A percentile compares a stretch with the other conserved stretches of the same genome.
Conservation (phyloP, 2,888 invertebrate species). For the Lysandra coridon region DNA sequence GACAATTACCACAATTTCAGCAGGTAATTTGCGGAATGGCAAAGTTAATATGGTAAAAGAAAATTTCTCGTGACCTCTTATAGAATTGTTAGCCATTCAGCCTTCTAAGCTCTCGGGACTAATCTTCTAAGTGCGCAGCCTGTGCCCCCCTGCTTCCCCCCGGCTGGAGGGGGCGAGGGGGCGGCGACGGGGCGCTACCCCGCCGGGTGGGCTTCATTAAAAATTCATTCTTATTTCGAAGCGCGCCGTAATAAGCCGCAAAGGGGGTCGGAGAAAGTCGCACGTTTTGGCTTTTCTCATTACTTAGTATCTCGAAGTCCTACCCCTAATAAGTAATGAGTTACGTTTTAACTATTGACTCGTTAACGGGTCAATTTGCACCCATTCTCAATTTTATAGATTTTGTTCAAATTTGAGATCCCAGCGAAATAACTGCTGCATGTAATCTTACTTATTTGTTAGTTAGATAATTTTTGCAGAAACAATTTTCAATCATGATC, state of each 20-base stretch:
- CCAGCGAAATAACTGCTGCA: background rate
- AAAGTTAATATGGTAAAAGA: conserved; percentile 42
- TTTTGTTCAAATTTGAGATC: background rate
- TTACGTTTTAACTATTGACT: background rate
- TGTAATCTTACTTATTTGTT: no score
- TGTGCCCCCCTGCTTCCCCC: conserved; percentile 39
- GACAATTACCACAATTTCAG: background rate
- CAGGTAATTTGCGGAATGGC: conserved; percentile 32
- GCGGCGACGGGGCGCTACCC: conserved; percentile 46
- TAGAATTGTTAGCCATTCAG: conserved; percentile 59
- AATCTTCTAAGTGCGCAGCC: conserved; percentile 79
- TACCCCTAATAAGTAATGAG: conserved; percentile 36
- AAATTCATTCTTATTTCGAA: conserved; percentile 79
- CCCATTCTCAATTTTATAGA: background rate
- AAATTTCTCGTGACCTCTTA: conserved; percentile 43
- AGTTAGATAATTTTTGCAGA: no score
- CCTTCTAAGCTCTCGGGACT: conserved; percentile 70
- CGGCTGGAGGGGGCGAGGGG: conserved; percentile 46
- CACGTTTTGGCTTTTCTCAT: conserved; percentile 58
- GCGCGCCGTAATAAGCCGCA: conserved; percentile 72
- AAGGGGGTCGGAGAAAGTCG: conserved; percentile 49
- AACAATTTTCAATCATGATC: no score
- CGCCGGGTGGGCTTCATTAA: conserved; percentile 65
- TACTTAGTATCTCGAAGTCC: conserved; percentile 53
- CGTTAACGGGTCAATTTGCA: background rate